These are phyloP conservation scores for Theodoxus fluviatilis DNA, from an alignment of 2,888 invertebrate species.

Conservation along the genomic window DNA sequence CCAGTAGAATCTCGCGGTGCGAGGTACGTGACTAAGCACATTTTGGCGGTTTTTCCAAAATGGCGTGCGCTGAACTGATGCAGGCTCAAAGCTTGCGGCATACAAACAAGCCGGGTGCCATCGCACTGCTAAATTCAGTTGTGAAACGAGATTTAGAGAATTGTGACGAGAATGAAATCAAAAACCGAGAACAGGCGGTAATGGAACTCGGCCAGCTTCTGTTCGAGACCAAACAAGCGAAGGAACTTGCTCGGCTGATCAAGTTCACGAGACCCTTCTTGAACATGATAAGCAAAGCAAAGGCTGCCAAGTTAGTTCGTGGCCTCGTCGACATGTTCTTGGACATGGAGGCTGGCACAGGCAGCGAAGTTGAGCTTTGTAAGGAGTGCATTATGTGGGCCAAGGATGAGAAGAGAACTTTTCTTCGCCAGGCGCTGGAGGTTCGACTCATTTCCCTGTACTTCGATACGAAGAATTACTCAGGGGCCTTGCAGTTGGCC, in stretches of 20 bases:
- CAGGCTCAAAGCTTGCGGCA: too few species aligned
- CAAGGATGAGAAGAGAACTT: slow-evolving; percentile 95
- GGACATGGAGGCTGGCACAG: slow-evolving; percentile 94
- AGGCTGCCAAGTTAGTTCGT: slow-evolving; percentile 97
- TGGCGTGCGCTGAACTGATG: too few species aligned
- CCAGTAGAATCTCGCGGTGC: too few species aligned
- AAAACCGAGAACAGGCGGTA: slow-evolving; percentile 91
- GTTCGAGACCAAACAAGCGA: slow-evolving; percentile 87
- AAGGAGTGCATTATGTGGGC: slow-evolving; percentile 99
- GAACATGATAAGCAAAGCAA: slow-evolving; percentile 94
- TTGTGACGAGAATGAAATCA: slow-evolving; percentile 84
- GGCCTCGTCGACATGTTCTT: slow-evolving; percentile 96
- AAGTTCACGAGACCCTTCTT: slow-evolving; percentile 95
- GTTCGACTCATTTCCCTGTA: slow-evolving; percentile 88
- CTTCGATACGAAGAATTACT: slow-evolving; percentile 66
- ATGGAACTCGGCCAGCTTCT: slow-evolving; percentile 89
- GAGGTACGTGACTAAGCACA: too few species aligned
- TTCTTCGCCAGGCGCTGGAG: slow-evolving; percentile 93
- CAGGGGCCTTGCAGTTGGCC: slow-evolving; percentile 63
- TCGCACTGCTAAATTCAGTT: too few species aligned
- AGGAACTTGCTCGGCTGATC: slow-evolving; percentile 78
- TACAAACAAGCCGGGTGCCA: too few species aligned
- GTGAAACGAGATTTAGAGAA: slow-evolving; percentile 60
- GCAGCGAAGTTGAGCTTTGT: slow-evolving; percentile 78
- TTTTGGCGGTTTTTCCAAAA: too few species aligned